Base-by-base conservation (phyloP, 1,140 invertebrate species). In the Micrasema minimum region DNA sequence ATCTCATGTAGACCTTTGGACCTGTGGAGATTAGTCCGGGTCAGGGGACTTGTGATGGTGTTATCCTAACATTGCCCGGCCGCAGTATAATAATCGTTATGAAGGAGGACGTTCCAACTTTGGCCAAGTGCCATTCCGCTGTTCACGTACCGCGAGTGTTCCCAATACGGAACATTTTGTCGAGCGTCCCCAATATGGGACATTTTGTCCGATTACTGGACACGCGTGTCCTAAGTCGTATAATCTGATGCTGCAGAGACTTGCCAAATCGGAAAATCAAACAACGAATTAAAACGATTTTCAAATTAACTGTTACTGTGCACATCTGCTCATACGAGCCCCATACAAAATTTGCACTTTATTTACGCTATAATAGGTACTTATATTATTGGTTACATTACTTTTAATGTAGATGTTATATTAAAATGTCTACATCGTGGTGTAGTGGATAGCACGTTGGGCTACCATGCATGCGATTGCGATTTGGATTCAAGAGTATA, bases 221-320 rank as follows among this genome's bases (percentile, higher is more conserved):
- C 55, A 31, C 46, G 23, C 43, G 43, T 55, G 51, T 55, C 51
- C n/a, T 3, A 37, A 55, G 26, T 55, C 51, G 51, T 35, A n/a
- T 31, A 55, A 55, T 12, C 23, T 16, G 23, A 26, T 55, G 16
- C n/a, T 55, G 6, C 4, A n/a, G n/a, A 16, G 14, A n/a, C 3
- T 55, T 55, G 51, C 51, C 51, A 55, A 55, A 55, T 55, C 51
- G 14, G 51, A 55, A 46, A 31, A n/a, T n/a, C 26, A 31, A 31
- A 31, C 26, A 31, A 4, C 26, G 7, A 31, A 31, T n/a, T n/a
- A n/a, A n/a, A n/a, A n/a, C n/a, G n/a, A n/a, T n/a, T n/a, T n/a
- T n/a, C n/a, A n/a, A n/a, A n/a, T n/a, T n/a, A n/a, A n/a, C n/a
- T n/a, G n/a, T n/a, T n/a, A n/a, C n/a, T n/a, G n/a, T n/a, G n/a